Evolutionary conservation across 2,888 invertebrate species (phyloP).

Genomic region (Agonum fuliginosum): DNA sequence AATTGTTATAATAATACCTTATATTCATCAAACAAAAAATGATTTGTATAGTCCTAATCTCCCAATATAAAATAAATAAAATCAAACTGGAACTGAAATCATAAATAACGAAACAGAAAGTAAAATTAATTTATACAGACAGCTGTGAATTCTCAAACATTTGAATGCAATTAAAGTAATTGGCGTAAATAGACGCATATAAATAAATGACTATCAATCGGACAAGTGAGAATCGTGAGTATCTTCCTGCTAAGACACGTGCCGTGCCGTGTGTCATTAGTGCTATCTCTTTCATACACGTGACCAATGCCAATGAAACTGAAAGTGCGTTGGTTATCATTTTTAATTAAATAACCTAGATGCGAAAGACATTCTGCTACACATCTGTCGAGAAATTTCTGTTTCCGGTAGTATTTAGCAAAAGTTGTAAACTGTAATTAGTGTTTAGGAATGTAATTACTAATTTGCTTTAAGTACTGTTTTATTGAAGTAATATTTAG

Average conservation of each 20-base stretch:
- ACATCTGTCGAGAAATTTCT: slow-evolving; percentile 1
- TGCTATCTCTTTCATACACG: neutral
- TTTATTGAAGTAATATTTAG: too few species aligned
- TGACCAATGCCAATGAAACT: neutral
- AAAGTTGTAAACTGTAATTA: too few species aligned
- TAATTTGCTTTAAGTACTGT: too few species aligned
- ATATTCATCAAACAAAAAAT: neutral
- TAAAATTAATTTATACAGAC: neutral
- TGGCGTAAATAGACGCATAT: neutral
- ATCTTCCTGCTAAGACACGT: neutral
- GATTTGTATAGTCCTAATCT: too few species aligned
- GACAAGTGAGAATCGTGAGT: neutral
- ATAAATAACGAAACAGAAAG: neutral
- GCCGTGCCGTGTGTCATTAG: neutral
- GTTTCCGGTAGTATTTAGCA: neutral
- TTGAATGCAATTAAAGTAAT: neutral
- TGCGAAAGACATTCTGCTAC: neutral
- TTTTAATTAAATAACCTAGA: neutral
- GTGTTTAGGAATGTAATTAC: too few species aligned
- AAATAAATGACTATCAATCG: slow-evolving; percentile 2
- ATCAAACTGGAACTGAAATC: neutral
- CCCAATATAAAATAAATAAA: neutral
- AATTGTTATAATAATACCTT: too few species aligned
- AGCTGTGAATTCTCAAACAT: neutral
- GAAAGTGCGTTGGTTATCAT: neutral